Evolutionary conservation across 2,888 invertebrate species (phyloP).

Genomic region (Ectemnius lituratus): DNA sequence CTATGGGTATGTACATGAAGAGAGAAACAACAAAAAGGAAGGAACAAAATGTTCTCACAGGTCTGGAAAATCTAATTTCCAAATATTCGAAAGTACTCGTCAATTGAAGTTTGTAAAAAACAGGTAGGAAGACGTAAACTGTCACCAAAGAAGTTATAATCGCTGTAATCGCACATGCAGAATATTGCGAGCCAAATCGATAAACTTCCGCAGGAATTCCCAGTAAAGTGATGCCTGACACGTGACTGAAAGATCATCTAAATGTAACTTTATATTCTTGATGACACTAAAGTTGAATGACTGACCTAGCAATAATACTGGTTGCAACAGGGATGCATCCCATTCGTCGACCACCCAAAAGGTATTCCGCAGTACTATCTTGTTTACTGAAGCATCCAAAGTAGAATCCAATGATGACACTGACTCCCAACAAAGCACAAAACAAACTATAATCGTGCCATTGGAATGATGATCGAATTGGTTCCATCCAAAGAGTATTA

Average conservation of each 20-base stretch:
- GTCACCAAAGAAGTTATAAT: conserved; percentile 60
- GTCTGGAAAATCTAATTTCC: conserved; percentile 82
- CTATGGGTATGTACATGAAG: conserved; percentile 80
- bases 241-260: conserved; percentile 79
- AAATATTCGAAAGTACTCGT: conserved; percentile 86
- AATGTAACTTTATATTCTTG: not conserved
- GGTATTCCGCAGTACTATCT: conserved; percentile 83
- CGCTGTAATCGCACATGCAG: conserved; percentile 76
- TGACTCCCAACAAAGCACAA: conserved; percentile 78
- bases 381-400: conserved; percentile 82
- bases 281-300: not conserved
- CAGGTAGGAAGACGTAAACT: conserved; percentile 80
- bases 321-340: conserved; percentile 85
- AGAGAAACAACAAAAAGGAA: conserved; percentile 81
- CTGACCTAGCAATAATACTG: conserved; percentile 86
- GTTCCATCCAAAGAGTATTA: not conserved
- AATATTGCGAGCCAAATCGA: conserved; percentile 84
- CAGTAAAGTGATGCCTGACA: conserved; percentile 86
- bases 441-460: conserved; percentile 80
- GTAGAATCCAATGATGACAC: conserved; percentile 81
- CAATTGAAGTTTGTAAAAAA: conserved; percentile 85
- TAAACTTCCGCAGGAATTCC: conserved; percentile 88
- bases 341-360: conserved; percentile 87
- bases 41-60: conserved; percentile 81
- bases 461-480: not conserved